Conservation (phyloP, 64 coral and sea anemone genomes). For the Acropora tenuis region DNA sequence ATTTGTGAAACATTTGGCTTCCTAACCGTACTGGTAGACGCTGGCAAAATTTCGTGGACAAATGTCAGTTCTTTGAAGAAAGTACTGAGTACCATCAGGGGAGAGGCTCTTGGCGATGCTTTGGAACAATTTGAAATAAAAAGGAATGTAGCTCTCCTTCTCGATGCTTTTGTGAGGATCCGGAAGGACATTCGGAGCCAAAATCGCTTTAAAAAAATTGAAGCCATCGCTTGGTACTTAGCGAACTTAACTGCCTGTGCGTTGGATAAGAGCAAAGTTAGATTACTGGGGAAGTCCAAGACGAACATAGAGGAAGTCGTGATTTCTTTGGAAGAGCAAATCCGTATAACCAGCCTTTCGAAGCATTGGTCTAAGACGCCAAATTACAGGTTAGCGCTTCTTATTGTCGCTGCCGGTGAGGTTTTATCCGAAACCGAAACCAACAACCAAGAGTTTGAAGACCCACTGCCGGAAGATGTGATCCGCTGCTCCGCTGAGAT, state of each 20-base stretch:
- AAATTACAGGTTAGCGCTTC: too few relatives aligned
- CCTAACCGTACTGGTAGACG: not conserved
- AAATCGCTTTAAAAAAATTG: too few relatives aligned
- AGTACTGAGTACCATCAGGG: not conserved
- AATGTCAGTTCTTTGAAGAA: not conserved
- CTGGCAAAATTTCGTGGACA: too few relatives aligned
- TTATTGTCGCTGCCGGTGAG: not conserved
- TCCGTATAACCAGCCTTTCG: too few relatives aligned
- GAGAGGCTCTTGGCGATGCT: not conserved
- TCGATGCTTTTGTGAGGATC: not conserved
- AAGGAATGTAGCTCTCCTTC: not conserved
- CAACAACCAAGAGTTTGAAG: not conserved
- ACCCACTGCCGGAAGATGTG: not conserved
- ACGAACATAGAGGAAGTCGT: too few relatives aligned
- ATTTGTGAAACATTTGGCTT: not conserved
- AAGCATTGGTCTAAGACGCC: too few relatives aligned
- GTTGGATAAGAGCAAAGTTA: too few relatives aligned
- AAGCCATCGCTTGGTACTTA: too few relatives aligned
- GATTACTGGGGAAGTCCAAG: too few relatives aligned
- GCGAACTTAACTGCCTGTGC: too few relatives aligned
- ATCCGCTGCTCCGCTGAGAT: not conserved
- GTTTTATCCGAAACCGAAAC: not conserved
- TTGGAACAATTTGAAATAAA: not conserved
- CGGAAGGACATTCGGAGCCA: too few relatives aligned
- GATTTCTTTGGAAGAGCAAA: too few relatives aligned